phyloP scores from a whole-genome alignment of 1,140 invertebrate species.

The Ceratoteleas bidentatus region DNA sequence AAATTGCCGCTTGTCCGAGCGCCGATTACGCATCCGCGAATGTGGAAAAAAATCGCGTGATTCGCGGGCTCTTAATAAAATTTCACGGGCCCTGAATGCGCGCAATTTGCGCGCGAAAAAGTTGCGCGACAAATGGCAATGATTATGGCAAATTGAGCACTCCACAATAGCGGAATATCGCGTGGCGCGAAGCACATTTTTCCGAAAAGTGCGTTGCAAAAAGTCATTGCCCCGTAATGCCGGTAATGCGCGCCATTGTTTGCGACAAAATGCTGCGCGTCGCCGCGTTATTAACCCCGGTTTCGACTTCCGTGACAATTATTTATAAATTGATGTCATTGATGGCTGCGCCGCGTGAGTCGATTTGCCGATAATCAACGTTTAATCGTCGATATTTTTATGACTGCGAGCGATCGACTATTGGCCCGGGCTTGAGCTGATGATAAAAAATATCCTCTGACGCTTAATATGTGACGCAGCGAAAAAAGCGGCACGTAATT shows the following conservation, averaged over 20 bases:
- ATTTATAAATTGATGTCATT: constrained; percentile 36
- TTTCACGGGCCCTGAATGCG: constrained; percentile 24
- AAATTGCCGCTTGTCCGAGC: neutral
- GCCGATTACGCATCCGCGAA: neutral
- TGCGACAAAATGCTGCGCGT: constrained; percentile 16
- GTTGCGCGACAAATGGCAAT: constrained; percentile 36
- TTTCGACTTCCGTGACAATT: constrained; percentile 38
- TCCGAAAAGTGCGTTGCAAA: constrained; percentile 42
- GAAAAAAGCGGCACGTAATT: too few species aligned
- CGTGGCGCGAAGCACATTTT: constrained; percentile 41
- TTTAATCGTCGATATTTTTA: too few species aligned
- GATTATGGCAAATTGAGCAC: constrained; percentile 42
- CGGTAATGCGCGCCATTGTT: constrained; percentile 24
- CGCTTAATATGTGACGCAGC: too few species aligned
- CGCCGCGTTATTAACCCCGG: constrained; percentile 29
- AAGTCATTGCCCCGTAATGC: constrained; percentile 41
- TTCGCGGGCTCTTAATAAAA: constrained; percentile 26
- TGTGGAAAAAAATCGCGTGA: constrained; percentile 3
- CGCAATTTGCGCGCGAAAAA: constrained; percentile 25
- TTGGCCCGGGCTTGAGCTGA: too few species aligned
- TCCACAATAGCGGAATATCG: constrained; percentile 30
- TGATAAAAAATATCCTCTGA: too few species aligned
- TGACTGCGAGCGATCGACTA: too few species aligned
- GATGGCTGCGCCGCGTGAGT: neutral
- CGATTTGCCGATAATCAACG: constrained; percentile 5